Conservation (phyloP, 2,888 invertebrate genomes). For the Pardosa pseudoannulata region DNA sequence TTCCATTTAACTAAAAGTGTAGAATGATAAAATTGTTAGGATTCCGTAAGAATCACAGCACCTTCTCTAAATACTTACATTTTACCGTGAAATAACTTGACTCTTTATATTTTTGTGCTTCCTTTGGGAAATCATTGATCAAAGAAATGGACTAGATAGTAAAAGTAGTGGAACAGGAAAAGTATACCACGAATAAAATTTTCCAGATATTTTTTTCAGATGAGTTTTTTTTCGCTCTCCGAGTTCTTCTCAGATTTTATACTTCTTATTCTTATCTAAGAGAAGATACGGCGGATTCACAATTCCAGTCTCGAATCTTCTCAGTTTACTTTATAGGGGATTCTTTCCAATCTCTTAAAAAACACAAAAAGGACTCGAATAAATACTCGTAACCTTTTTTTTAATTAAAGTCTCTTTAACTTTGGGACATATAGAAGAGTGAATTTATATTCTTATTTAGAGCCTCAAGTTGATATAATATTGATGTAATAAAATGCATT, state of each 20-base stretch:
- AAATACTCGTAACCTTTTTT: too few species aligned
- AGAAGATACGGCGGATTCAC: neutral
- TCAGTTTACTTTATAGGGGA: too few species aligned
- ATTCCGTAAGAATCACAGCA: too few species aligned
- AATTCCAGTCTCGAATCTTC: neutral
- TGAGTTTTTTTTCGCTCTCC: neutral
- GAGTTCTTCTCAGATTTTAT: neutral
- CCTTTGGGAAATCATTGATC: constrained; percentile 4
- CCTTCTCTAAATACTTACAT: neutral
- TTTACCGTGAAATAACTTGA: neutral
- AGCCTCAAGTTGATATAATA: too few species aligned
- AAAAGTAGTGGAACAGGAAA: neutral
- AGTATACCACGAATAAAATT: neutral
- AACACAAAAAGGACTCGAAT: too few species aligned
- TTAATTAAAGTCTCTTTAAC: too few species aligned
- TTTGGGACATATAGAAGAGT: too few species aligned
- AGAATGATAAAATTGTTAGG: neutral
- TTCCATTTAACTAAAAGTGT: too few species aligned
- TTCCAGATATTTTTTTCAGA: neutral
- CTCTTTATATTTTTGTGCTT: neutral
- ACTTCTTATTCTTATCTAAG: neutral
- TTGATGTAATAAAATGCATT: too few species aligned
- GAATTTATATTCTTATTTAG: too few species aligned
- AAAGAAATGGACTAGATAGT: neutral
- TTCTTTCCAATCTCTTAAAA: too few species aligned